Conservation (phyloP, 2,797 vertebrate genomes). For the Hyperoplus lanceolatus region DNA sequence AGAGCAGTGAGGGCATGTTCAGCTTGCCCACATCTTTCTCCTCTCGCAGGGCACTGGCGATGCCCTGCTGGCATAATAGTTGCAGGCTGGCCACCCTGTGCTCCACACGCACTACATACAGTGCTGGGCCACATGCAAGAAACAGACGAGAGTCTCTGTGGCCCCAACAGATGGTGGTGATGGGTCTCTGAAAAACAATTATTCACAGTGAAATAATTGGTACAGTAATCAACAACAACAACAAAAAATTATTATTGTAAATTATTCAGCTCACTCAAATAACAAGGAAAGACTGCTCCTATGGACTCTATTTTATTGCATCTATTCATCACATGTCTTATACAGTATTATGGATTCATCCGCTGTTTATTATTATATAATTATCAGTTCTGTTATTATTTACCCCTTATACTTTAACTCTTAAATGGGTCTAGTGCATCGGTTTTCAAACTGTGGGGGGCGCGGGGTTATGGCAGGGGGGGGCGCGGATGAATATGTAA, state of each 20-base stretch:
- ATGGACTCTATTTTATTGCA: not conserved
- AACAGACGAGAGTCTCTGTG: conserved; percentile 98
- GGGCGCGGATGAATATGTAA: no score
- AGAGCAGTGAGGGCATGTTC: conserved; percentile 95
- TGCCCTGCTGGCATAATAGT: conserved; percentile 96
- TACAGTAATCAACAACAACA: not conserved
- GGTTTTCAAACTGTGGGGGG: no score
- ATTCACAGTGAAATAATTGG: conserved; percentile 13
- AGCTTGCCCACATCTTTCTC: conserved; percentile 97
- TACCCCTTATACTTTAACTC: no score
- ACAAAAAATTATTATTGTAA: no score
- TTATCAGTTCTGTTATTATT: not conserved
- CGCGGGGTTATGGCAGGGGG: no score
- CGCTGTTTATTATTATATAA: no score
- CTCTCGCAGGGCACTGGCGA: conserved; percentile 93
- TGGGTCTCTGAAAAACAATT: conserved; percentile 89
- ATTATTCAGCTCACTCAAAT: not conserved
- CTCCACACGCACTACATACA: conserved; percentile 97
- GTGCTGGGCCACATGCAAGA: conserved; percentile 93
- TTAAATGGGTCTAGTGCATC: not conserved
- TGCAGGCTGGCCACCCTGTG: conserved; percentile 97
- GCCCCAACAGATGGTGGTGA: conserved; percentile 99
- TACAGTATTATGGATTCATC: no score
- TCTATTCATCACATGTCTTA: no score
- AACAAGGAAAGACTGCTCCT: not conserved